Evolutionary conservation across 2,888 invertebrate genomes (phyloP).

Genomic region (Nesidiocoris tenuis): DNA sequence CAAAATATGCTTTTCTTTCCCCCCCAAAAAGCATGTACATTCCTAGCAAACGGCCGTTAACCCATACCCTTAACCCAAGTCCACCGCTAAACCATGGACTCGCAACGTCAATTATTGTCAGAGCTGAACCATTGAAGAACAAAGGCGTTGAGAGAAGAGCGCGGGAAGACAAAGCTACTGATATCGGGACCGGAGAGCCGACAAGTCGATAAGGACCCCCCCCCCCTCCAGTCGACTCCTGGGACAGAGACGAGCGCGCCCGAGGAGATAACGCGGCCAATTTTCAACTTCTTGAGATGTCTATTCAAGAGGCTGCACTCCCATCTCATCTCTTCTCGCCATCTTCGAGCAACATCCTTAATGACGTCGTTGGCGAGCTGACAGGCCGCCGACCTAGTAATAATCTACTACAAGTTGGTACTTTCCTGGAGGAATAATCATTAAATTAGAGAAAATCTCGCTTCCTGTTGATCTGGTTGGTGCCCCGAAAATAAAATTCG

Average conservation of each 20-base stretch:
- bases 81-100: not conserved
- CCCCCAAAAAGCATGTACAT: no score
- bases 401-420: no score
- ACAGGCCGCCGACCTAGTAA: no score
- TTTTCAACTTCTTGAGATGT: conserved; percentile 37
- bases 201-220: not conserved
- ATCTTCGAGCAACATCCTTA: no score
- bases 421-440: no score
- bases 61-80: not conserved
- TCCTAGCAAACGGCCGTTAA: no score
- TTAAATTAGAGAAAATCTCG: no score
- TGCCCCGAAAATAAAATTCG: no score
- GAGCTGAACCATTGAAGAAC: conserved; percentile 11
- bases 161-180: conserved; percentile 11
- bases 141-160: conserved; percentile 32
- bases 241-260: not conserved
- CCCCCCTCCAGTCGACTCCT: not conserved
- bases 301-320: not conserved
- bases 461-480: no score
- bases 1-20: no score
- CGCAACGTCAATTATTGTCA: conserved; percentile 21
- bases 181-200: not conserved
- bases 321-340: no score
- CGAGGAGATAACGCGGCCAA: conserved; percentile 26
- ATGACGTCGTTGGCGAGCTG: no score